Conservation (phyloP, 2,888 invertebrate genomes). For the Drosophila cracens region DNA sequence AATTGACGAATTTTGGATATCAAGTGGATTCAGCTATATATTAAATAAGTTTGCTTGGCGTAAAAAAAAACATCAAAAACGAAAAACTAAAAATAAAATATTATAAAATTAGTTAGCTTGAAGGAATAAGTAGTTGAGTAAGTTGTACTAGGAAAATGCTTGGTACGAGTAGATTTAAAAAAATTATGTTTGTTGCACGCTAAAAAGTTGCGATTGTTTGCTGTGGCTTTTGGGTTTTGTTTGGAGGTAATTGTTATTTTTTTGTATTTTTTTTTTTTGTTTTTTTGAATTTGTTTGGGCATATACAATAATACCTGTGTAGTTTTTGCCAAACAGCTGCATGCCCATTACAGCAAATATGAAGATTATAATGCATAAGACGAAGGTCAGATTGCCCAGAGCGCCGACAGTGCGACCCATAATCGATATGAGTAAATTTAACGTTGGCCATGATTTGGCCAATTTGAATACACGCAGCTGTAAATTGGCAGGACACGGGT, state of each 20-base stretch:
- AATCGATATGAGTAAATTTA: constrained; percentile 98
- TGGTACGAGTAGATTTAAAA: constrained; percentile 43
- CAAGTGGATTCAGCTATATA: constrained; percentile 38
- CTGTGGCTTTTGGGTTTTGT: constrained; percentile 37
- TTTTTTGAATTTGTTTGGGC: constrained; percentile 58
- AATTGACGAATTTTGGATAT: constrained; percentile 43
- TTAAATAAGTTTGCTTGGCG: constrained; percentile 21
- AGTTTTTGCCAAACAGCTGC: constrained; percentile 98
- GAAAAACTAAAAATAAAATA: constrained; percentile 6
- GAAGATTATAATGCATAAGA: constrained; percentile 99
- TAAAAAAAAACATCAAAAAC: constrained; percentile 13
- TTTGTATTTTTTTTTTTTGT: constrained; percentile 3
- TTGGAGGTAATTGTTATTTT: constrained; percentile 13
- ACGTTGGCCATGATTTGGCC: constrained; percentile 99
- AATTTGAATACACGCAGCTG: constrained; percentile 99
- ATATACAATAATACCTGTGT: constrained; percentile 88
- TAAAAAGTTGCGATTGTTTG: constrained; percentile 65
- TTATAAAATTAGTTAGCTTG: constrained; percentile 38
- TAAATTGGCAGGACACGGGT: constrained; percentile 66
- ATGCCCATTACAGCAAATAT: constrained; percentile 99
- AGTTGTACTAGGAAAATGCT: constrained; percentile 66
- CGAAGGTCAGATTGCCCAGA: constrained; percentile 98
- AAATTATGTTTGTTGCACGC: constrained; percentile 66
- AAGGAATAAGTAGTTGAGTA: constrained; percentile 56
- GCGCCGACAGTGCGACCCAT: constrained; percentile 99